Base-by-base conservation (phyloP, 2,888 invertebrate species). In the Galeruca laticollis region DNA sequence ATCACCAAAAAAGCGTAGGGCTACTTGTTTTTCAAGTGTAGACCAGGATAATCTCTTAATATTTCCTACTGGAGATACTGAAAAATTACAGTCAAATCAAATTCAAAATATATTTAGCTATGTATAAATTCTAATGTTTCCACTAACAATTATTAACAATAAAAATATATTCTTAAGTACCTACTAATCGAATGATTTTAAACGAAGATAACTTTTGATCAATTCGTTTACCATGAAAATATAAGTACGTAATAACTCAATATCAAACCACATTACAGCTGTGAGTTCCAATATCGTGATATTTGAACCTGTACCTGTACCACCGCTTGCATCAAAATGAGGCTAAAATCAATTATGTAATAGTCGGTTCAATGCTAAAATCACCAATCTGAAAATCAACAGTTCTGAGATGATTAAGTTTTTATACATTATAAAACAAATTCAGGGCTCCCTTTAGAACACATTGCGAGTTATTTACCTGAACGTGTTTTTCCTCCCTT, bases 391-490 rank as follows among this genome's bases (percentile, higher is more conserved):
- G 37, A 3, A 37, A 37, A 37, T n/a, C n/a, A 37, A 37, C 37
- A 37, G 37, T 37, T 37, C 37, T 11, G 37, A 2, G 5, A 37
- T 37, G 40, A 40, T 40, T 40, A 40, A 40, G 2, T 13, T 40
- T 40, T 13, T 13, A 40, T 40, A 40, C 40, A 40, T 1, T 40
- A 2, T 40, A 40, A 40, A 40, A 40, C 40, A 40, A 13, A 40
- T 40, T 40, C 40, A 13, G 40, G 1, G 40, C n/a, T 2, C 40
- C n/a, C 40, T n/a, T 35, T 0, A 40, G 13, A 40, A 13, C 40
- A 13, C 40, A 40, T 40, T 40, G 40, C 40, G 40, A 40, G 13
- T 40, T 40, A 40, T 40, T 40, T 40, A 40, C 40, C 40, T n/a
- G 40, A 40, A 40, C 40, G 40, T 40, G 10, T 40, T 40, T 40